Conservation (phyloP, 2,888 invertebrate genomes). For the Ethmia dodecea region DNA sequence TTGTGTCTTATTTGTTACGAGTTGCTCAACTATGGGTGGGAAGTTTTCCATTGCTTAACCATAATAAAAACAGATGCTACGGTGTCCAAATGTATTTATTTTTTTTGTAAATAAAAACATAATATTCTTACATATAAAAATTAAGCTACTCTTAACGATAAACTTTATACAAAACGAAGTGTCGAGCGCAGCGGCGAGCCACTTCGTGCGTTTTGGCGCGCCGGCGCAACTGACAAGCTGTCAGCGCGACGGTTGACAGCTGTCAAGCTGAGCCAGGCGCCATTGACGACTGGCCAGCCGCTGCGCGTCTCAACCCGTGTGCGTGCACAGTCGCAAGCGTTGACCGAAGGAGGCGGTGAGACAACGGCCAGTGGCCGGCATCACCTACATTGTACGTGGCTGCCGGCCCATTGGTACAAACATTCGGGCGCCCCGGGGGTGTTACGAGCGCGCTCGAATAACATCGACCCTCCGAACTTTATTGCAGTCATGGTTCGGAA, state of each 20-base stretch:
- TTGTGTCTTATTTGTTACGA: constrained; percentile 1
- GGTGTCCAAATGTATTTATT: constrained; percentile 78
- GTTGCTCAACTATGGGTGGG: not conserved
- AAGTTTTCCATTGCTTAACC: constrained; percentile 1
- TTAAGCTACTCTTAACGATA: constrained; percentile 65
- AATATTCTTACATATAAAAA: constrained; percentile 58
- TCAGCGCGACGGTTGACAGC: constrained; percentile 13
- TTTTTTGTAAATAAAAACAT: constrained; percentile 66
- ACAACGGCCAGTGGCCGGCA: constrained; percentile 41
- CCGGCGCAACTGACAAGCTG: constrained; percentile 13
- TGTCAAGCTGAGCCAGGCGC: constrained; percentile 7
- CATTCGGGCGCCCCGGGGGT: constrained; percentile 51
- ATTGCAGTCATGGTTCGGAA: constrained; percentile 27
- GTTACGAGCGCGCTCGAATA: constrained; percentile 51
- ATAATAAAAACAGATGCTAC: constrained; percentile 34
- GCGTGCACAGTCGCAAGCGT: constrained; percentile 75
- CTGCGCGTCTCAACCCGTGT: constrained; percentile 55
- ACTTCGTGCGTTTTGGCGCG: constrained; percentile 37
- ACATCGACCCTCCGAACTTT: constrained; percentile 37
- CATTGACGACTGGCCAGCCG: constrained; percentile 58
- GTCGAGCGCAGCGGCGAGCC: constrained; percentile 59
- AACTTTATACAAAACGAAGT: constrained; percentile 74
- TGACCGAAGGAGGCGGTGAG: constrained; percentile 46
- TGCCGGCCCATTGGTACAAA: constrained; percentile 47
- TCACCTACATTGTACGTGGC: constrained; percentile 74